Evolutionary conservation across 2,797 vertebrate species (phyloP).

Genomic region (Sebastiscus albofasciatus): DNA sequence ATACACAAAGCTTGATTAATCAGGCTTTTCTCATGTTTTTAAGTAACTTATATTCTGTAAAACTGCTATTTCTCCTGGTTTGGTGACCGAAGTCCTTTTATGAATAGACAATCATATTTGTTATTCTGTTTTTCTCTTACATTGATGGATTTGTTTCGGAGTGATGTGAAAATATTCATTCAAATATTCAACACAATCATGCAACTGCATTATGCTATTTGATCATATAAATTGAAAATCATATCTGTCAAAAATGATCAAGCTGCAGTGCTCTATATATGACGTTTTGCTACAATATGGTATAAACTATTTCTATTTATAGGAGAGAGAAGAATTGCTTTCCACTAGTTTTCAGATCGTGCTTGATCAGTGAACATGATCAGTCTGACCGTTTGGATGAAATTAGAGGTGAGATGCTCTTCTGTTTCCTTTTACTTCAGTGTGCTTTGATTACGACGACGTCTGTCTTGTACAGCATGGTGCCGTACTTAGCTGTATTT

Average conservation of each 20-base stretch:
- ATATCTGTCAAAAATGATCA: constrained; percentile 25
- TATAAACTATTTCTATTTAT: constrained; percentile 46
- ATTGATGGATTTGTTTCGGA: constrained; percentile 39
- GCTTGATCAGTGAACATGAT: constrained; percentile 3
- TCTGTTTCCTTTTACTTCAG: constrained; percentile 16
- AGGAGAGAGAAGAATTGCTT: constrained; percentile 14
- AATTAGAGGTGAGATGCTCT: background rate
- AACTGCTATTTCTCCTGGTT: constrained; percentile 19
- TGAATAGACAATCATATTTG: constrained; percentile 67
- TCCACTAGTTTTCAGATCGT: constrained; percentile 21
- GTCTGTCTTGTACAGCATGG: constrained; percentile 35
- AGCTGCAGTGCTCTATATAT: constrained; percentile 30
- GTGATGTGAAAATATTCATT: constrained; percentile 34
- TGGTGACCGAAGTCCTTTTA: constrained; percentile 34
- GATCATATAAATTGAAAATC: constrained; percentile 24
- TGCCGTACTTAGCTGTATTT: constrained; percentile 81
- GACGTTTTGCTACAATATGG: constrained; percentile 22
- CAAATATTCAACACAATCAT: constrained; percentile 23
- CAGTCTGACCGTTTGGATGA: background rate
- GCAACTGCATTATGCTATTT: constrained; percentile 32
- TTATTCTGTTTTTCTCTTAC: constrained; percentile 47
- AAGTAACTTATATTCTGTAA: constrained; percentile 27
- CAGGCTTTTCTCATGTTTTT: constrained; percentile 19
- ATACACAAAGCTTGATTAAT: constrained; percentile 15
- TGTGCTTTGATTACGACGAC: constrained; percentile 25